These are phyloP conservation scores for Gobiocypris rarus DNA, from an alignment of 2,113 vertebrate species.

Conservation along the genomic window DNA sequence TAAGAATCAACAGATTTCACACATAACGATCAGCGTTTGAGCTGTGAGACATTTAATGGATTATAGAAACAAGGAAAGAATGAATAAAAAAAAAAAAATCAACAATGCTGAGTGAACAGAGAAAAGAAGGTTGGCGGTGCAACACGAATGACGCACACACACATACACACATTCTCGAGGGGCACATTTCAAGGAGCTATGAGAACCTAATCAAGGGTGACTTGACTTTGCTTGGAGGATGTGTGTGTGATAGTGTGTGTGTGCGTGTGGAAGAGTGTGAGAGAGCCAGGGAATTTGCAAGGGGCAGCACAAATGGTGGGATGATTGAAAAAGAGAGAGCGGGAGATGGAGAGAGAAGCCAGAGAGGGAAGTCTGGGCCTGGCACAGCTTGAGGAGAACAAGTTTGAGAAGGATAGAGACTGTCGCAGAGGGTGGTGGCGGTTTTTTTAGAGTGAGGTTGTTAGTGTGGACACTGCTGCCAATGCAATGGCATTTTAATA, in stretches of 20 bases:
- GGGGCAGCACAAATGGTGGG: slow-evolving; percentile 40
- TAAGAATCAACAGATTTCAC: slow-evolving; percentile 54
- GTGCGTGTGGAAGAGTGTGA: slow-evolving; percentile 28
- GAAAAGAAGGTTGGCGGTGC: not conserved
- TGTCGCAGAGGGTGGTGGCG: not conserved
- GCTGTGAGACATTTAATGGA: slow-evolving; percentile 39
- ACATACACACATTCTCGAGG: slow-evolving; percentile 44
- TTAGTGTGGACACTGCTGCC: not conserved
- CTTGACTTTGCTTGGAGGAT: slow-evolving; percentile 70
- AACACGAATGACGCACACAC: slow-evolving; percentile 4
- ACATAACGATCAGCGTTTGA: slow-evolving; percentile 34
- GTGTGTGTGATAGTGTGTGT: slow-evolving; percentile 35
- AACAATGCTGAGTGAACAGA: slow-evolving; percentile 36
- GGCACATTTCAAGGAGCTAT: slow-evolving; percentile 54
- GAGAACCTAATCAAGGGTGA: slow-evolving; percentile 70
- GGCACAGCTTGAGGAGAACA: slow-evolving; percentile 39
- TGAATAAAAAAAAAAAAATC: slow-evolving; percentile 45
- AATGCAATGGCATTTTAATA: not conserved
- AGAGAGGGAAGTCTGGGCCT: slow-evolving; percentile 28
- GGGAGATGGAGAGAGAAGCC: not conserved
- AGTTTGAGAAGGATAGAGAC: slow-evolving; percentile 29
- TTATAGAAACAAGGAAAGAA: slow-evolving; percentile 41
- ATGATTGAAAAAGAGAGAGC: slow-evolving; percentile 30
- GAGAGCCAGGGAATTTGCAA: slow-evolving; percentile 36
- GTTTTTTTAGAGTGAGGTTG: not conserved